Base-by-base conservation (phyloP, 2,888 invertebrate genomes). In the Callyntrura sp. region DNA sequence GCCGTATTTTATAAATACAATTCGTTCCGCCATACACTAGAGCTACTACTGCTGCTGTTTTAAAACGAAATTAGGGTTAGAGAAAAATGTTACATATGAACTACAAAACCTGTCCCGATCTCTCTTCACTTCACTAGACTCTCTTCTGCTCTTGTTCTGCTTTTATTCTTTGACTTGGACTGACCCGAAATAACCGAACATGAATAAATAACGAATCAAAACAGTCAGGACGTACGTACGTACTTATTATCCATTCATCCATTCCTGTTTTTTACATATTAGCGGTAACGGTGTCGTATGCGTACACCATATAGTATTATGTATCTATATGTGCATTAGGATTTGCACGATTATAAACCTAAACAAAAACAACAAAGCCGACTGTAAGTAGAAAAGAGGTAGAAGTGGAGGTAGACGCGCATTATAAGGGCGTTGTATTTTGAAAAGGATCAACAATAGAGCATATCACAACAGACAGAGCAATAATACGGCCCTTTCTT, bases 201-300 rank as follows among this genome's bases (percentile, higher is more conserved):
- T 73, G 73, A 48, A 73, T 73, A 48, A 48, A 17, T 48, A 73
- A 73, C 73, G 23, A 73, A 73, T 73, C 73, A 73, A 73, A 73
- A 48, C 73, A 73, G 14, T 25, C 57, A 57, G 43, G n/a, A n/a
- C 0, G 4, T 28, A 28, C 65, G n/a, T 62, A 20, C 60, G 23
- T 62, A 43, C 70, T 17, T 62, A 60, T 11, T 62, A 62, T 35
- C n/a, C n/a, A n/a, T n/a, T n/a, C n/a, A n/a, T 60, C n/a, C 12
- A 43, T 43, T 35, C 43, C 48, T 48, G 48, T 23, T 20, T 73
- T 35, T 35, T 23, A 11, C 48, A 45, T 68, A 73, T 73, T 20
- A 45, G 0, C 45, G 20, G 3, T 35, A 6, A 4, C 35, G 17
- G 23, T 23, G 23, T 60, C 55, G n/a, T 60, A 20, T 60, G 60